phyloP scores from a whole-genome alignment of 1,140 invertebrate genomes.

The Drosophila leontia region DNA sequence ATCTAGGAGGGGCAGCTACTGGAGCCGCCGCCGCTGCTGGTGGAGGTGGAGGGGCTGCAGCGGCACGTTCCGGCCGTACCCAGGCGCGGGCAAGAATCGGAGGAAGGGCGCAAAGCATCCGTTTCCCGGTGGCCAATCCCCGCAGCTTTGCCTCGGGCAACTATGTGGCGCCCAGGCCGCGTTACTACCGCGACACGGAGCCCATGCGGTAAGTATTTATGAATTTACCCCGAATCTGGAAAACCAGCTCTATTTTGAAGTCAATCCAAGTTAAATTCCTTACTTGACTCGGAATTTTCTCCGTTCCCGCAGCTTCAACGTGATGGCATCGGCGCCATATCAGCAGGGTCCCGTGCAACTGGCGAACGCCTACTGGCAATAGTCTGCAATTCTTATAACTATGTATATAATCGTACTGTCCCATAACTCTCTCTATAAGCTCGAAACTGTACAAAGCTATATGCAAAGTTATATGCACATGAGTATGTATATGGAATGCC shows the following conservation, averaged over 20 bases:
- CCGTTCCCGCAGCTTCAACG: conserved; percentile 46
- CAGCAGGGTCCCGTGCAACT: conserved; percentile 52
- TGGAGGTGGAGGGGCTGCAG: conserved; percentile 31
- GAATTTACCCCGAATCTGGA: not conserved
- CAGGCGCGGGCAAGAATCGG: conserved; percentile 18
- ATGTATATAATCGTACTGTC: conserved; percentile 13
- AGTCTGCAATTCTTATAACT: conserved; percentile 11
- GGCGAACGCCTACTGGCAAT: conserved; percentile 65
- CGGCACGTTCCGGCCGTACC: conserved; percentile 14
- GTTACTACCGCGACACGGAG: conserved; percentile 62
- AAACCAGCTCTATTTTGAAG: not conserved
- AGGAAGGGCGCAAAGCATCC: conserved; percentile 39
- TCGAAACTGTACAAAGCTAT: conserved; percentile 42
- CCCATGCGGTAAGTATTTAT: conserved; percentile 48
- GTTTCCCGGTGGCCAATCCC: conserved; percentile 69
- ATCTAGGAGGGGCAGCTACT: conserved; percentile 13
- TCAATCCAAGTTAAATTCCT: not conserved
- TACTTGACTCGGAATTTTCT: not conserved
- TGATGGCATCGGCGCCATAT: conserved; percentile 48
- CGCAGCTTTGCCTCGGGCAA: conserved; percentile 71
- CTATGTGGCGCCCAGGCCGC: conserved; percentile 72
- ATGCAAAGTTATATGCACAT: conserved; percentile 23
- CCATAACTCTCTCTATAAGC: conserved; percentile 30
- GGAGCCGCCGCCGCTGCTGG: conserved; percentile 4
- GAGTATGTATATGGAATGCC: conserved; percentile 19